Base-by-base conservation (phyloP, 2,113 vertebrate species). In the Abramis brama region DNA sequence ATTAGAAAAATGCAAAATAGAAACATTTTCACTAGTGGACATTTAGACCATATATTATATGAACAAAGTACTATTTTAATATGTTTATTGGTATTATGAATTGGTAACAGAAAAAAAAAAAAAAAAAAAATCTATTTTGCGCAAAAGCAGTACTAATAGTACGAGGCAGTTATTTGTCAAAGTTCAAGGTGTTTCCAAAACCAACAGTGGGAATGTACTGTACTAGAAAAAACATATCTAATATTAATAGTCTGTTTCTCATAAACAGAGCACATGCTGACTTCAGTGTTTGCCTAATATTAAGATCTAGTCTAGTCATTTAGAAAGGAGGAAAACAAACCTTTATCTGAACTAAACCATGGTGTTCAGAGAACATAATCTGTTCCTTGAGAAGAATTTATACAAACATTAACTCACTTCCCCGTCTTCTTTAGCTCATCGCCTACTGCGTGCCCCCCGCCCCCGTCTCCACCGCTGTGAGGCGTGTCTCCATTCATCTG, bases 401-500 rank as follows among this genome's bases (percentile, higher is more conserved):
- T 19, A 43, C 50, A 73, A 83, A 83, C 81, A 73, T 73, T 25
- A 73, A 90, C 92, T 55, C 89, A 99, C 98, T 95, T 95, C 91
- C 98, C 98, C 0, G 97, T 99, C 78, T 96, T 95, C 86, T 96
- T 92, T 57, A 99, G 92, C 83, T 99, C 98, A 0, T 98, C 97
- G 0, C 96, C 95, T 0, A 95, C 91, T 0, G 94, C 96, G 0
- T 99, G 98, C 0, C 98, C 97, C 0, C 97, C 97, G 12, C 96
- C 95, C 17, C 97, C 97, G 0, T 97, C 96, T 0, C 96, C 96
- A 23, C 95, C 96, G 0, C 97, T 96, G 0, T 97, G 96, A 66
- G 97, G 97, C 0, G 94, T 96, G 87, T 98, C 97, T 66, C 97
- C 98, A 1, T 99, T 99, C 97, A 99, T 99, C 91, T 99, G 98